These are phyloP conservation scores for Tiliqua scincoides DNA, from an alignment of 2,113 vertebrate species.

Conservation along the genomic window DNA sequence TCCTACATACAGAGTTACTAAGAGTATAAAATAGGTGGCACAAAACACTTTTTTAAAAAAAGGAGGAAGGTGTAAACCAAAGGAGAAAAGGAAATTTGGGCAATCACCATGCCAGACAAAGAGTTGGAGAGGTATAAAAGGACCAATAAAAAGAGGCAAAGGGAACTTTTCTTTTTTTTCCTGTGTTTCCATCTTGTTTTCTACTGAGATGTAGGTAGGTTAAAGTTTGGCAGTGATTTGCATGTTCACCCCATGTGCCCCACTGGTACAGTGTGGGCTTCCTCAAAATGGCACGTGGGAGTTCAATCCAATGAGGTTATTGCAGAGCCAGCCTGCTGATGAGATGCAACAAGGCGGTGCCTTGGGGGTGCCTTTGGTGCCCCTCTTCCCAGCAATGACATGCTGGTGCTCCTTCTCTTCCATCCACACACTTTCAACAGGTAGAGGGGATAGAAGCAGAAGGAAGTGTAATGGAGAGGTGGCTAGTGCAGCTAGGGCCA, in stretches of 20 bases:
- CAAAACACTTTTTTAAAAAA: not conserved
- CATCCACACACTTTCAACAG: too few species aligned
- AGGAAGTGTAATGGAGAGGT: too few species aligned
- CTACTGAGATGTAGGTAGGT: not conserved
- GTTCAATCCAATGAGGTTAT: not conserved
- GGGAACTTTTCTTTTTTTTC: not conserved
- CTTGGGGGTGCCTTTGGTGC: too few species aligned
- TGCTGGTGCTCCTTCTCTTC: not conserved
- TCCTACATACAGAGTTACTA: not conserved
- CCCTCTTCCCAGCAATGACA: too few species aligned
- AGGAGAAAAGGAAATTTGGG: not conserved
- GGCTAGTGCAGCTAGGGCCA: too few species aligned
- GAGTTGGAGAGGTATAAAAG: slow-evolving; percentile 23
- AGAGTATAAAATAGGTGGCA: not conserved
- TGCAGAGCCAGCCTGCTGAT: too few species aligned
- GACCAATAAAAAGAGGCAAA: not conserved
- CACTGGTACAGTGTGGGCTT: not conserved
- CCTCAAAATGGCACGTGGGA: not conserved
- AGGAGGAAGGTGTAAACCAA: not conserved
- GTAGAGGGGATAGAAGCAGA: too few species aligned
- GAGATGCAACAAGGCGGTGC: too few species aligned
- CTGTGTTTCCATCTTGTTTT: not conserved
- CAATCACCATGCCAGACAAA: not conserved
- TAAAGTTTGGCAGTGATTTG: not conserved
- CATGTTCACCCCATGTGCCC: not conserved